A percentile compares a stretch with the other conserved stretches of the same genome.
Conservation (phyloP, 2,888 invertebrate species). For the Drosophila eohydei region DNA sequence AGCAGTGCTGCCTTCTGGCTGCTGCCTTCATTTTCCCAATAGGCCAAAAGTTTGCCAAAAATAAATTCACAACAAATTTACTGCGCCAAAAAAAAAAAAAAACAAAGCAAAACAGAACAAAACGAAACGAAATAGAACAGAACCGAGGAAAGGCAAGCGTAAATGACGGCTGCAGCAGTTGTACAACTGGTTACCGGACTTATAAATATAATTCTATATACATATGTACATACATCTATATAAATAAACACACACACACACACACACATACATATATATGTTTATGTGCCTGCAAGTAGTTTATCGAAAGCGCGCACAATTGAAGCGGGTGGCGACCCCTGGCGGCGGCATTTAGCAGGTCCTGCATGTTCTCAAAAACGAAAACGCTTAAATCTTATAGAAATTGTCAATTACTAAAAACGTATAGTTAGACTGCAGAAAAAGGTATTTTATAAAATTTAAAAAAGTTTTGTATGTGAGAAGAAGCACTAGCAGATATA, state of each 20-base stretch:
- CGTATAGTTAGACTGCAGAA: no score
- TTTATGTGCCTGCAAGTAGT: slow-evolving; percentile 17
- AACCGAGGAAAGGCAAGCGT: slow-evolving; percentile 17
- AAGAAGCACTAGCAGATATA: not conserved
- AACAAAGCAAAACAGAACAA: not conserved
- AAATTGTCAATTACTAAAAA: not conserved
- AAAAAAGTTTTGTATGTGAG: no score
- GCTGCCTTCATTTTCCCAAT: slow-evolving; percentile 46
- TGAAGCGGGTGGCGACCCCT: slow-evolving; percentile 39
- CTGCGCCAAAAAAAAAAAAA: slow-evolving; percentile 45
- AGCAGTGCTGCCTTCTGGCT: slow-evolving; percentile 6
- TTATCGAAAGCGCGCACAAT: slow-evolving; percentile 46
- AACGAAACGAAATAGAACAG: not conserved
- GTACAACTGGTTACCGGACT: slow-evolving; percentile 35
- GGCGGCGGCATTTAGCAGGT: slow-evolving; percentile 7
- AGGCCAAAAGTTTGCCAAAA: slow-evolving; percentile 58
- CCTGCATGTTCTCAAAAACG: slow-evolving; percentile 16
- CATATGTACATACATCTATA: not conserved
- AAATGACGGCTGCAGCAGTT: slow-evolving; percentile 46
- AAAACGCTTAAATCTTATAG: slow-evolving; percentile 1
- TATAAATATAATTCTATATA: slow-evolving; percentile 13
- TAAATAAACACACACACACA: not conserved
- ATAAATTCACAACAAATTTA: slow-evolving; percentile 61
- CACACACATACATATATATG: not conserved
- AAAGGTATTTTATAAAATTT: no score